These are phyloP conservation scores for Anarhynchus alexandrinus DNA, from an alignment of 2,113 vertebrate species.

Conservation along the genomic window DNA sequence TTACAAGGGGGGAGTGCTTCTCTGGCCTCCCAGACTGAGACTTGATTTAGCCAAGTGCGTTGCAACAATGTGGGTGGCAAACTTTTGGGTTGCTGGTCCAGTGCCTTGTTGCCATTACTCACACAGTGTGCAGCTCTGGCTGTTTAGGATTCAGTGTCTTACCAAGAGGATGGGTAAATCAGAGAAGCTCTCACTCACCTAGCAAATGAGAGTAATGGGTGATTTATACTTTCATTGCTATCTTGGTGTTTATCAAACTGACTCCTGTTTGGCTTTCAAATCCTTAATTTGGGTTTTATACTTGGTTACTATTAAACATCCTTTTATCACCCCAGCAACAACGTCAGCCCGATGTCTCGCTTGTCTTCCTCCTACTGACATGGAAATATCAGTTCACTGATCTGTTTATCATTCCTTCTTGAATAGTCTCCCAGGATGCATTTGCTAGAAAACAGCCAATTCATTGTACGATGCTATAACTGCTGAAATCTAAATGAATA, in stretches of 20 bases:
- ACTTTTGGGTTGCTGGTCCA: not conserved
- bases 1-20: not conserved
- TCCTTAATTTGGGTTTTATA: constrained; percentile 25
- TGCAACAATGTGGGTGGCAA: not conserved
- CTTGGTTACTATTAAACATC: not conserved
- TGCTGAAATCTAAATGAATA: not conserved
- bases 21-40: not conserved
- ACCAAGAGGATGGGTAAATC: constrained; percentile 6
- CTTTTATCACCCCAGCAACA: not conserved
- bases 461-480: not conserved
- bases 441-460: not conserved
- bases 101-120: not conserved
- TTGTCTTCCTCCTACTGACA: not conserved
- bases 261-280: not conserved
- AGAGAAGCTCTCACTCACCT: not conserved
- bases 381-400: constrained; percentile 3
- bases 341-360: not conserved
- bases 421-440: not conserved
- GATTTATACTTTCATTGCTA: not conserved
- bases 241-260: constrained; percentile 25
- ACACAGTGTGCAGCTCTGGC: not conserved
- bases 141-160: not conserved
- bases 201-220: not conserved
- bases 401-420: not conserved
- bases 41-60: not conserved